phyloP scores from a whole-genome alignment of 2,888 invertebrate species.

The Osmoderma eremita region DNA sequence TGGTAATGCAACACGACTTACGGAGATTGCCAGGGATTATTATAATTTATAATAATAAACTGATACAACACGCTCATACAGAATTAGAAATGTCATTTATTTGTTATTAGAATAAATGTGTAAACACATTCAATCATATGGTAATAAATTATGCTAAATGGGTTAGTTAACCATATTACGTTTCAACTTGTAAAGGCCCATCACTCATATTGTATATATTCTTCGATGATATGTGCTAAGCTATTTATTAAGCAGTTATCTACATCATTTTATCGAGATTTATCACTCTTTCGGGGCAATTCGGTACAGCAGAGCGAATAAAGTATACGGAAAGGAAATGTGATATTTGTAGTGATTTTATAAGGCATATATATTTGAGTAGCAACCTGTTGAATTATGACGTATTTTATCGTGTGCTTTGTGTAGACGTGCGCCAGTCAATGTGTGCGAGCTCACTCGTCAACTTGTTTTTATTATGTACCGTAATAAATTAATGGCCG shows the following conservation, averaged over 20 bases:
- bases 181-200: neutral
- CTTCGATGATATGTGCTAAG: neutral
- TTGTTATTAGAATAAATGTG: no score
- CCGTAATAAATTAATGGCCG: conserved; percentile 30
- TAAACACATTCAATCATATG: no score
- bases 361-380: conserved; percentile 40
- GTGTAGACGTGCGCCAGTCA: conserved; percentile 22
- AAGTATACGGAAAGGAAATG: conserved; percentile 40
- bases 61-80: no score
- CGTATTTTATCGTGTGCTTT: conserved; percentile 39
- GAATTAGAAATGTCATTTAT: no score
- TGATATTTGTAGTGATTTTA: conserved; percentile 40
- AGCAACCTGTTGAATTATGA: conserved; percentile 43
- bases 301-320: conserved; percentile 37
- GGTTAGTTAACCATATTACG: neutral
- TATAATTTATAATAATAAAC: no score
- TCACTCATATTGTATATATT: no score
- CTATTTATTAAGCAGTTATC: conserved; percentile 6
- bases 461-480: conserved; percentile 37
- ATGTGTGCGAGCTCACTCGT: conserved; percentile 22
- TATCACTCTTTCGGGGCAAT: conserved; percentile 25
- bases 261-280: neutral
- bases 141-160: no score
- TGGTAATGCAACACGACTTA: no score
- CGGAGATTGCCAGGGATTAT: no score